Conservation (phyloP, 2,113 vertebrate species). For the Oenanthe oenanthe region DNA sequence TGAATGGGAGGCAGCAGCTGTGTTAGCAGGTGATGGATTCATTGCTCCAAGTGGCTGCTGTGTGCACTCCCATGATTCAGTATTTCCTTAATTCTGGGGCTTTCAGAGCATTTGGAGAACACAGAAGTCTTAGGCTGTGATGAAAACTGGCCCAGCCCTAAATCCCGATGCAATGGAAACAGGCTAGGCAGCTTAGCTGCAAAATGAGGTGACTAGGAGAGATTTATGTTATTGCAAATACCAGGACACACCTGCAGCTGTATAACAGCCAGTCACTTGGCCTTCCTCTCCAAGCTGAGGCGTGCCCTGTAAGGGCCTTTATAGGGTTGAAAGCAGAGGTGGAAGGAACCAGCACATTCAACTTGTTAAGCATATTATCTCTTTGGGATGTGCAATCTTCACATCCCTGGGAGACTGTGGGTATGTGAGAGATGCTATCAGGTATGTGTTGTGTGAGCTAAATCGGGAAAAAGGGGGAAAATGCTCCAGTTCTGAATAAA, state of each 20-base stretch:
- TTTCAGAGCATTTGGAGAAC: conserved; percentile 49
- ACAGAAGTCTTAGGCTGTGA: conserved; percentile 20
- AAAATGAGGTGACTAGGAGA: conserved; percentile 45
- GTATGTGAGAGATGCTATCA: not conserved
- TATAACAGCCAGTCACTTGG: not conserved
- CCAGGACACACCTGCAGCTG: not conserved
- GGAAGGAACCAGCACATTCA: not conserved
- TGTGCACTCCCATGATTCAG: not conserved
- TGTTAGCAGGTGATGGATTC: conserved; percentile 65
- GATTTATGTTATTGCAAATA: conserved; percentile 44
- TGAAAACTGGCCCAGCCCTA: conserved; percentile 23
- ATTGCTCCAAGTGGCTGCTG: not conserved
- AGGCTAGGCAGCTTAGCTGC: conserved; percentile 23
- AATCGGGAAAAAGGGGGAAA: not conserved
- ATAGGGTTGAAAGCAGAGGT: not conserved
- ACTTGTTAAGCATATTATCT: not conserved
- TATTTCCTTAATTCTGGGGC: conserved; percentile 44
- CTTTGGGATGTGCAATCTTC: not conserved
- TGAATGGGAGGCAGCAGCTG: conserved; percentile 48
- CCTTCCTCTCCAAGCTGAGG: not conserved
- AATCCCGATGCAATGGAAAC: conserved; percentile 3
- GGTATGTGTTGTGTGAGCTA: not conserved
- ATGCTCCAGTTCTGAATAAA: not conserved
- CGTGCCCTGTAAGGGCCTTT: not conserved
- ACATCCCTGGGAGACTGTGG: not conserved